Evolutionary conservation across 2,797 vertebrate species (phyloP), one percentile per base, ranked within the genome.

Genomic region (Poeciliopsis paucimaculata): DNA sequence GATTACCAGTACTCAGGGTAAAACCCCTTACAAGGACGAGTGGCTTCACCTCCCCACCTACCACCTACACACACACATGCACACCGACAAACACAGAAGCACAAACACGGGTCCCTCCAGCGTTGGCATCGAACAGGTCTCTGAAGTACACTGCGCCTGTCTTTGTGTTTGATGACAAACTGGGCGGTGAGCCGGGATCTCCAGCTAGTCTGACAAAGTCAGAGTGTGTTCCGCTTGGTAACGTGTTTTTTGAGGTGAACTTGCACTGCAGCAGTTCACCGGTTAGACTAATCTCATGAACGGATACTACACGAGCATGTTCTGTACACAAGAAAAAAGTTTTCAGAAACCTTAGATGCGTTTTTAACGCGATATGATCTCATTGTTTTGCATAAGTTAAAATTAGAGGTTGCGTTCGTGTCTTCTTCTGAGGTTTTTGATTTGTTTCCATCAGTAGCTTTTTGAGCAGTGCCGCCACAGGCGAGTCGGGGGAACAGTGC

Each of bases 21-120:
- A 91, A 90, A 83, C 91, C 86, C 84, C 60, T 84, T 82, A 76
- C 93, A 95, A 95, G 94, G 94, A 92, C 93, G 91, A 89, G 87
- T 84, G 78, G 78, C 87, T 86, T 90, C 81, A 86, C 84, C 87
- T 60, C 23, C 75, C 68, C 72, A 85, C 80, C 73, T 45, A 71
- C 36, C 64, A 72, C 76, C 20, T 64, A 60, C 78, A 79, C 75
- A 49, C 75, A 53, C 78, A 79, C 77, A 60, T 75, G 49, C 73
- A 77, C 72, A 60, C 77, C 2, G 31, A 75, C 72, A 60, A 72
- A 77, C 68, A 76, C 73, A 82, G 15, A 46, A 78, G 83, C 66
- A 77, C 20, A 81, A 31, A n/a, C 71, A 77, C 13, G 77, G 23
- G 23, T 64, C 76, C 83, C 76, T 73, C 64, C 80, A 86, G 83